phyloP scores from a whole-genome alignment of 2,888 invertebrate species.

The Acanthosepion esculentum region DNA sequence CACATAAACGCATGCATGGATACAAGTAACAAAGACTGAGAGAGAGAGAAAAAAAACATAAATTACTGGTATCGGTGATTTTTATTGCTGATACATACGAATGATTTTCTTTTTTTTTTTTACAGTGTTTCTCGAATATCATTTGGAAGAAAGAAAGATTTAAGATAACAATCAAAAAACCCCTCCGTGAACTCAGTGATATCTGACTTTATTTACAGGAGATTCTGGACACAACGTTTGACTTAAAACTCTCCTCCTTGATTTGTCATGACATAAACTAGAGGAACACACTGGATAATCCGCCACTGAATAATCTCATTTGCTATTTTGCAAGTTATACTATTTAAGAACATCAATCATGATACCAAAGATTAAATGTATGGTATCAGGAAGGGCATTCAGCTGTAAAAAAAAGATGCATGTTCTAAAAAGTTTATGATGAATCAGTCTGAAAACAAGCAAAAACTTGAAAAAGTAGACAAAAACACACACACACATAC shows the following conservation, averaged over 20 bases:
- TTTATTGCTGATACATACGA: background rate
- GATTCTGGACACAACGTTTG: background rate
- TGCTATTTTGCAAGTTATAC: background rate
- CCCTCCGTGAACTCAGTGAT: background rate
- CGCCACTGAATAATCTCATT: background rate
- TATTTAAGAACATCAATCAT: background rate
- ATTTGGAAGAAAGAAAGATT: background rate
- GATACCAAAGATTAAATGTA: background rate
- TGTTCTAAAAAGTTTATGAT: background rate
- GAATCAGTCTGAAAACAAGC: background rate
- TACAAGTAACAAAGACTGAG: too few relatives aligned
- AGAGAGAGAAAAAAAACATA: too few relatives aligned
- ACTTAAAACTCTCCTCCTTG: background rate
- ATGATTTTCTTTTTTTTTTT: background rate
- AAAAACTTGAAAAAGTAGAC: background rate
- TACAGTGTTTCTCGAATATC: background rate
- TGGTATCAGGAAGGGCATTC: background rate
- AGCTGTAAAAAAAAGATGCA: background rate
- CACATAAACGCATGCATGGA: too few relatives aligned
- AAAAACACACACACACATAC: too few relatives aligned
- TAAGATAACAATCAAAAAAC: background rate
- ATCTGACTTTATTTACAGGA: background rate
- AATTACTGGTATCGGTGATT: too few relatives aligned
- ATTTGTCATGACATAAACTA: background rate
- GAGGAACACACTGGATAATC: background rate